phyloP scores from a whole-genome alignment of 1,140 invertebrate species.

The Daktulosphaira vitifoliae region DNA sequence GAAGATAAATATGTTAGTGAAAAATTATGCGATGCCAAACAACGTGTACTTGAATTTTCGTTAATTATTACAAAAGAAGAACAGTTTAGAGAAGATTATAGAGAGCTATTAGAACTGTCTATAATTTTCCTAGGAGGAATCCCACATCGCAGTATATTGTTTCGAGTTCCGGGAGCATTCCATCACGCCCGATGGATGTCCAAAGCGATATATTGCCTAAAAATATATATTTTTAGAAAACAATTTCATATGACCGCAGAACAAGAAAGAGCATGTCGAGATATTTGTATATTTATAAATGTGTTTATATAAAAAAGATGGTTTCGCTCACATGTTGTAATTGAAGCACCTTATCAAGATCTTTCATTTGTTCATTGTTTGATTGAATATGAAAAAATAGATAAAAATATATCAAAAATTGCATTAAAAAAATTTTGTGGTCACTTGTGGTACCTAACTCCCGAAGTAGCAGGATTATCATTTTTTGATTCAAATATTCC shows the following conservation, averaged over 20 bases:
- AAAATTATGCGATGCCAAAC: background rate
- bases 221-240: conserved; percentile 36
- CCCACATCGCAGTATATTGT: background rate
- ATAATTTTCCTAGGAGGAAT: conserved; percentile 25
- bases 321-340: conserved; percentile 14
- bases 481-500: background rate
- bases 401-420: conserved; percentile 28
- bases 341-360: conserved; percentile 30
- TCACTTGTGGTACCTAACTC: conserved; percentile 4
- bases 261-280: conserved; percentile 7
- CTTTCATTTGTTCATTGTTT: conserved; percentile 30
- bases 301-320: conserved; percentile 34
- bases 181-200: conserved; percentile 36
- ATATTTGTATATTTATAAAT: conserved; percentile 35
- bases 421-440: conserved; percentile 35
- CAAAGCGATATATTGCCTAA: conserved; percentile 35
- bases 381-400: conserved; percentile 25
- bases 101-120: conserved; percentile 23
- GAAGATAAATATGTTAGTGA: conserved; percentile 12
- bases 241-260: conserved; percentile 20
- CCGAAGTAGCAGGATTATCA: background rate
- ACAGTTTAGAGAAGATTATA: conserved; percentile 20
- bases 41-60: background rate
- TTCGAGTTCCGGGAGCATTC: conserved; percentile 25
- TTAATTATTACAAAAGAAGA: background rate